Percentiles rank a stretch among this genome's conserved stretches.
Evolutionary conservation across 2,797 vertebrate genomes (phyloP).

Genomic region (Dendrocincla tyrannina): DNA sequence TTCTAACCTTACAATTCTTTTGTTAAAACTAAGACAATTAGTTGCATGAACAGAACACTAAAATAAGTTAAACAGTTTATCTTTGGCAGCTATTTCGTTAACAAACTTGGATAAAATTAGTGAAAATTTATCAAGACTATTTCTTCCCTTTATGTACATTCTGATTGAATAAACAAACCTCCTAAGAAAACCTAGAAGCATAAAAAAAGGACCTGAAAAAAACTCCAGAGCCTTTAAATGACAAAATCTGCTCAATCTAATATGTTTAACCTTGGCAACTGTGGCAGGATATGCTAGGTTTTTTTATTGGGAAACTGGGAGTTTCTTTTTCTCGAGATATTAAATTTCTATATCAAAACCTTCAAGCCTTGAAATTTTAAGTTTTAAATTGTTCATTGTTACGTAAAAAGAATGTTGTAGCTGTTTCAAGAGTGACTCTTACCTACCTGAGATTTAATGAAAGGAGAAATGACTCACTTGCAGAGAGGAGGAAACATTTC

Average conservation of each 20-base stretch:
- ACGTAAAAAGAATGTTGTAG: conserved; percentile 35
- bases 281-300: not conserved
- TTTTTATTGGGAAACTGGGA: not conserved
- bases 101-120: not conserved
- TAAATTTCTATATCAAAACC: not conserved
- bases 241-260: not conserved
- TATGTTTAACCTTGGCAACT: not conserved
- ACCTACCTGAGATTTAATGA: conserved; percentile 6
- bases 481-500: conserved; percentile 29
- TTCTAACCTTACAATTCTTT: not conserved
- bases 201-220: not conserved
- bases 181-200: not conserved
- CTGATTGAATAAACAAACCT: not conserved
- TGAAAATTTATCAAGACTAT: not conserved
- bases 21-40: not conserved
- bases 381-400: conserved; percentile 3
- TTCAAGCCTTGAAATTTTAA: not conserved
- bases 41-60: not conserved
- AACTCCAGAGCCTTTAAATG: not conserved
- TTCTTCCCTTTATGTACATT: not conserved
- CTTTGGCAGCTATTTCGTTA: not conserved
- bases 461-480: conserved; percentile 30
- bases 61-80: not conserved
- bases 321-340: not conserved
- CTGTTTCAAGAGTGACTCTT: conserved; percentile 12